A percentile compares a stretch with the other conserved stretches of the same genome.
These are phyloP conservation scores for Strigops habroptila DNA, from an alignment of 2,113 vertebrate species.

Conservation along the genomic window DNA sequence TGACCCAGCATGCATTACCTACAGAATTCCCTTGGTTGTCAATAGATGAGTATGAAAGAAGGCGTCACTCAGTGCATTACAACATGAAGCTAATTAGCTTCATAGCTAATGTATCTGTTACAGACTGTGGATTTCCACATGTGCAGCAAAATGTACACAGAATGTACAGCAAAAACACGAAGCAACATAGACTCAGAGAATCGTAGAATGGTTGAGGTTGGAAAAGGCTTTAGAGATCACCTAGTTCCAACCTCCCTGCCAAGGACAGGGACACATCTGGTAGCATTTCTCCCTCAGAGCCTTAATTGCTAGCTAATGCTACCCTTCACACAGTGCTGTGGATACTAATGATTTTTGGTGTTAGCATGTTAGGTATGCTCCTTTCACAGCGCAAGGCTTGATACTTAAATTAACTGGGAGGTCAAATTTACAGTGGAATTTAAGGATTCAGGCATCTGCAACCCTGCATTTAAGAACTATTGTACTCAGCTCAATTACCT, in stretches of 20 bases:
- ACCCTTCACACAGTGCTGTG: not conserved
- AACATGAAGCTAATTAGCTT: not conserved
- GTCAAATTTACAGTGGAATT: not conserved
- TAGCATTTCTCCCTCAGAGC: not conserved
- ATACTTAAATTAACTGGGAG: not conserved
- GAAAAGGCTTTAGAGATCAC: no score
- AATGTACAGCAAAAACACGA: not conserved
- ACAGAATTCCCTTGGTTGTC: not conserved
- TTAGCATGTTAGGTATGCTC: not conserved
- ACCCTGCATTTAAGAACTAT: not conserved
- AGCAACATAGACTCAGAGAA: not conserved
- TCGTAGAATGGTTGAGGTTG: no score
- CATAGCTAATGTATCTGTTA: not conserved
- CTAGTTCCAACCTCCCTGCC: no score
- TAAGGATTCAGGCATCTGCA: not conserved
- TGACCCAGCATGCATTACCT: not conserved
- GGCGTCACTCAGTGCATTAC: not conserved
- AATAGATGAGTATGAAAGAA: not conserved
- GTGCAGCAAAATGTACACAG: not conserved
- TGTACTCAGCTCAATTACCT: not conserved
- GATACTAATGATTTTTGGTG: not conserved
- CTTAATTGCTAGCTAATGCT: not conserved
- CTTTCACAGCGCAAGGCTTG: not conserved
- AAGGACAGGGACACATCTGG: not conserved
- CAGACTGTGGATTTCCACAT: not conserved